phyloP scores from a whole-genome alignment of 1,140 invertebrate species.

The Caerostris extrusa region DNA sequence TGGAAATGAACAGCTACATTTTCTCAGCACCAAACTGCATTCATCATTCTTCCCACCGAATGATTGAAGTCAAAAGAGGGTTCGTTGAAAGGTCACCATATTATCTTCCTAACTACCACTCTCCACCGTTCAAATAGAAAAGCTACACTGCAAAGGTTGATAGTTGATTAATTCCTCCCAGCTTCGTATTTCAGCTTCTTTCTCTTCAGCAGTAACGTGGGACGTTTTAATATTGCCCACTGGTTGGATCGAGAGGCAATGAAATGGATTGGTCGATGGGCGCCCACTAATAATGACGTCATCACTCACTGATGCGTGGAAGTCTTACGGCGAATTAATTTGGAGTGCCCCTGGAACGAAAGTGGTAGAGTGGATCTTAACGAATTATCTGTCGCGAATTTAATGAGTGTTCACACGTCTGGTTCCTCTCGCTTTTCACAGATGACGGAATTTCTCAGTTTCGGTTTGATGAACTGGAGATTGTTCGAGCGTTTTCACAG shows the following conservation, averaged over 20 bases:
- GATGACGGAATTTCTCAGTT: no score
- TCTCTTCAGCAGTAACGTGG: not conserved
- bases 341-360: not conserved
- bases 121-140: not conserved
- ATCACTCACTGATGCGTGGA: not conserved
- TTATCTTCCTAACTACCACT: not conserved
- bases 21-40: not conserved
- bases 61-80: not conserved
- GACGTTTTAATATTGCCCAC: slow-evolving; percentile 1
- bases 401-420: no score
- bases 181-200: not conserved
- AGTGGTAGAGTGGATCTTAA: no score
- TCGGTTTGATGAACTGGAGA: no score
- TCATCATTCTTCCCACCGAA: not conserved
- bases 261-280: not conserved
- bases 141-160: not conserved
- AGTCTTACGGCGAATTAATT: not conserved
- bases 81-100: not conserved
- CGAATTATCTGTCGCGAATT: no score
- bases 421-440: not conserved
- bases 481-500: no score
- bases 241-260: not conserved
- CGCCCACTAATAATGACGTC: slow-evolving; percentile 15
- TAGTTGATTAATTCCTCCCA: not conserved
- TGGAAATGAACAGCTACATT: no score